Percentiles rank a stretch among this genome's conserved stretches.
These are phyloP conservation scores for Dicaeum eximium DNA, from an alignment of 2,113 vertebrate genomes.

Conservation along the genomic window DNA sequence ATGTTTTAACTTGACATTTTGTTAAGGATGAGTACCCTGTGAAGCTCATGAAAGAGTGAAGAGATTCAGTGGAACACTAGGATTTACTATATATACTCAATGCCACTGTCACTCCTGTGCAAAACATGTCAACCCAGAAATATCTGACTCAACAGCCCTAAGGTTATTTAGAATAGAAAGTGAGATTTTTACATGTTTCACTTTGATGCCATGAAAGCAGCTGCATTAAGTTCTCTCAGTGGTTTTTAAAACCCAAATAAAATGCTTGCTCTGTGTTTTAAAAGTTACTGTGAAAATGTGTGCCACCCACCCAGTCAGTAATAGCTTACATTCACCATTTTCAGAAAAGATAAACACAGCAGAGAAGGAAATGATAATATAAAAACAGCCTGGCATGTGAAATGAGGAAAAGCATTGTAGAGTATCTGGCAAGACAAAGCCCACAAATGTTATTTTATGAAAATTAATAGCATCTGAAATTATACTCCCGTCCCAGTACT, in stretches of 20 bases:
- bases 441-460: conserved; percentile 49
- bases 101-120: conserved; percentile 67
- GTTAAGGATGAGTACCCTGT: conserved; percentile 63
- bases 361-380: conserved; percentile 65
- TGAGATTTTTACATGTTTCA: conserved; percentile 63
- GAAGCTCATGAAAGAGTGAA: conserved; percentile 69
- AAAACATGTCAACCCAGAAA: conserved; percentile 71
- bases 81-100: conserved; percentile 48
- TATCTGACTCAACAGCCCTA: conserved; percentile 67
- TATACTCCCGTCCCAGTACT: neutral
- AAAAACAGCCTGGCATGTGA: conserved; percentile 55
- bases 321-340: conserved; percentile 67
- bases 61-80: conserved; percentile 67
- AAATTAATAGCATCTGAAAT: conserved; percentile 67
- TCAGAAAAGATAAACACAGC: conserved; percentile 68
- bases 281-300: conserved; percentile 64
- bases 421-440: conserved; percentile 53
- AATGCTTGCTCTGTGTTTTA: conserved; percentile 68
- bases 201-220: conserved; percentile 67
- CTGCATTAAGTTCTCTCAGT: conserved; percentile 61
- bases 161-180: conserved; percentile 68
- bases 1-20: conserved; percentile 76
- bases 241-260: conserved; percentile 67
- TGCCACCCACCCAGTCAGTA: conserved; percentile 67
- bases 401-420: conserved; percentile 47